Conservation (phyloP, 2,797 vertebrate genomes). For the Sebastes hubbsi region DNA sequence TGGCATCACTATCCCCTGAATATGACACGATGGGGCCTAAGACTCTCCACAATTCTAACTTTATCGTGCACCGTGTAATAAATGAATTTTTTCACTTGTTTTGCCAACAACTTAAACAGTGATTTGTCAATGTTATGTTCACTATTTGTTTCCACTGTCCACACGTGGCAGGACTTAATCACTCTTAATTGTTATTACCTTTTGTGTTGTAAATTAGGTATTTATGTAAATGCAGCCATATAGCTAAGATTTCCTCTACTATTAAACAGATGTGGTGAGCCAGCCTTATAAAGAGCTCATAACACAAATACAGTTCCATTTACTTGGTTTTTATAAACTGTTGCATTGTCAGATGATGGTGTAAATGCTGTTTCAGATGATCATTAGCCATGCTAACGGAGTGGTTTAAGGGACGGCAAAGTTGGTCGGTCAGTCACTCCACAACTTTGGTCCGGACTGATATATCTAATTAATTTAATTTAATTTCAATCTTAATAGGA, state of each 20-base stretch:
- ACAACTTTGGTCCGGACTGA: not conserved
- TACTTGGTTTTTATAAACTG: too few species aligned
- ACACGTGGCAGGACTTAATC: too few species aligned
- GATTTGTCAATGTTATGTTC: too few species aligned
- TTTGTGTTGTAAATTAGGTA: not conserved
- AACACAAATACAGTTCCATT: too few species aligned
- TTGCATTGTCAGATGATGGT: not conserved
- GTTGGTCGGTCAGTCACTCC: not conserved
- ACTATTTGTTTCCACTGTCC: fast-evolving
- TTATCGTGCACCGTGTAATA: too few species aligned
- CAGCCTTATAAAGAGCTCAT: not conserved
- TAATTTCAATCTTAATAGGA: not conserved
- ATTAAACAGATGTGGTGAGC: not conserved
- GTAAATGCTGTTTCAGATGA: not conserved
- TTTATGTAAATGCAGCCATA: not conserved
- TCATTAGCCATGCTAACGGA: not conserved
- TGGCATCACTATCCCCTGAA: too few species aligned
- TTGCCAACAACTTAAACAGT: too few species aligned
- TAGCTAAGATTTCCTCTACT: not conserved
- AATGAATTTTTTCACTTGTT: too few species aligned
- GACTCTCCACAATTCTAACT: too few species aligned
- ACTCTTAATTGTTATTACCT: not conserved
- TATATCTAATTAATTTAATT: too few species aligned
- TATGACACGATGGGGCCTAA: too few species aligned
- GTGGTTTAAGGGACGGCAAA: not conserved